A percentile compares a stretch with the other conserved stretches of the same genome.
phyloP scores from a whole-genome alignment of 2,888 invertebrate species.

The Trachelus troglodyta region DNA sequence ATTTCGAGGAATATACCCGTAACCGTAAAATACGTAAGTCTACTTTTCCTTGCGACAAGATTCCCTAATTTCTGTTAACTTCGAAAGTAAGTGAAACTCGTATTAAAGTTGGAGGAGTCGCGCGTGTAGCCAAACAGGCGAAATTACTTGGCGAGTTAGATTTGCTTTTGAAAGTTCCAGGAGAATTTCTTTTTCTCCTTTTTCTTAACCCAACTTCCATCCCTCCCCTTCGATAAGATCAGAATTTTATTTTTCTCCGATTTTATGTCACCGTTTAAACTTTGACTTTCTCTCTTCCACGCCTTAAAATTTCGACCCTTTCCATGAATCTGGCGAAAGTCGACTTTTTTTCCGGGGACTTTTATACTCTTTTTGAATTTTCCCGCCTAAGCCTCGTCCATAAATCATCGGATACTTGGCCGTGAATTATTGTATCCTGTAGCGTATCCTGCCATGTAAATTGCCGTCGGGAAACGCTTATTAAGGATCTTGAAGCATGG shows the following conservation, averaged over 20 bases:
- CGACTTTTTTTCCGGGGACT: background rate
- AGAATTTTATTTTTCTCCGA: background rate
- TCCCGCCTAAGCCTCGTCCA: background rate
- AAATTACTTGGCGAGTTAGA: background rate
- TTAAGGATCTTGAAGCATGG: slow-evolving; percentile 26
- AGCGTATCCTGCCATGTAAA: slow-evolving; percentile 20
- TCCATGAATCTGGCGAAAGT: background rate
- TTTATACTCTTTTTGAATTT: background rate
- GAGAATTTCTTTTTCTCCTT: background rate
- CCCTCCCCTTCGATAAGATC: background rate
- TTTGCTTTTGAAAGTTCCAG: background rate
- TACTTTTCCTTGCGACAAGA: background rate
- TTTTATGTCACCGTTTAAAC: background rate
- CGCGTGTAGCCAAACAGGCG: background rate
- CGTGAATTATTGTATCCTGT: background rate
- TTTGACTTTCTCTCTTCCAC: background rate
- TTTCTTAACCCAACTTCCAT: too few species aligned
- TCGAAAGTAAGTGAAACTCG: background rate
- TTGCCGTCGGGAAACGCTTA: slow-evolving; percentile 28
- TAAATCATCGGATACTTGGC: background rate
- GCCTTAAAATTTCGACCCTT: background rate
- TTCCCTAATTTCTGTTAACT: background rate
- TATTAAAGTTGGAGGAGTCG: background rate
- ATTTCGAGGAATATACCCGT: background rate
- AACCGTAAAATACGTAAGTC: too few species aligned